Conservation (phyloP, 2,797 vertebrate species). For the Sylvia borin region DNA sequence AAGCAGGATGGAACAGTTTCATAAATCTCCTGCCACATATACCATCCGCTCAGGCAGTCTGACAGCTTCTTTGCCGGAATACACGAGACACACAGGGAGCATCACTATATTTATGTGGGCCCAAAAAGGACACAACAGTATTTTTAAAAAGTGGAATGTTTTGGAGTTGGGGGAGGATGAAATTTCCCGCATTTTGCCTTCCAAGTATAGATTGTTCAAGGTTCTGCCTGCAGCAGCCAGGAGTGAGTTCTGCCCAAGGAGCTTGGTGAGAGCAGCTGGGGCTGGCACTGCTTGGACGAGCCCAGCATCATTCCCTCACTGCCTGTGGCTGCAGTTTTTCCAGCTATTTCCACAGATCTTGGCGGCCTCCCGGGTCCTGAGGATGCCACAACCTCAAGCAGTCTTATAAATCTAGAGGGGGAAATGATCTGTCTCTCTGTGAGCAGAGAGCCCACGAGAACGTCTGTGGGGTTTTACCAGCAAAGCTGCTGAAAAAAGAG, state of each 20-base stretch:
- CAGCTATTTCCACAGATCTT: slow-evolving; percentile 3
- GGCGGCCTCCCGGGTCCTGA: background rate
- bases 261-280: background rate
- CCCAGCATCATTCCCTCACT: background rate
- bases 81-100: background rate
- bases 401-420: background rate
- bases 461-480: background rate
- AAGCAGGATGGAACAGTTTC: background rate
- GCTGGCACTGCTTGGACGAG: background rate
- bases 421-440: background rate
- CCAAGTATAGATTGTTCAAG: background rate
- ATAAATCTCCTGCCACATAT: background rate
- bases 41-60: background rate
- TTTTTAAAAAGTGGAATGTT: background rate
- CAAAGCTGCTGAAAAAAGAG: background rate
- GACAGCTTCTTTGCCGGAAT: background rate
- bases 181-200: background rate
- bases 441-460: background rate
- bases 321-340: background rate
- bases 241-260: background rate
- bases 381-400: background rate
- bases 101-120: background rate
- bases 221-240: background rate
- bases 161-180: background rate
- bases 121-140: background rate